These are phyloP conservation scores for Nematolebias whitei DNA, from an alignment of 2,113 vertebrate genomes.

Conservation along the genomic window DNA sequence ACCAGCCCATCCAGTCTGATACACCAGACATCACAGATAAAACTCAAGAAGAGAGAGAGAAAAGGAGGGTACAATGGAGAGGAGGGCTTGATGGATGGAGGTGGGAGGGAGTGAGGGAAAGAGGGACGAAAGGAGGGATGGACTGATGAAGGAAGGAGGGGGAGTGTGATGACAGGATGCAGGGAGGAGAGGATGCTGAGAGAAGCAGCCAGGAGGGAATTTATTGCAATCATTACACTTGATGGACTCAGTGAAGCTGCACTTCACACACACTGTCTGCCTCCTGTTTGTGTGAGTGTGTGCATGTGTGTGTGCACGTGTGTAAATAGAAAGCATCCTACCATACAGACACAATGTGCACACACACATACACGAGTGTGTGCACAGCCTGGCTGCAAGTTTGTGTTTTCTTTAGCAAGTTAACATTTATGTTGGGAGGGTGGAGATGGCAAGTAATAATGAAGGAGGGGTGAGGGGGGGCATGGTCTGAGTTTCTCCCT, in stretches of 20 bases:
- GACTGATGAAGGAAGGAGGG: constrained; percentile 39
- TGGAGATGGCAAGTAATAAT: background rate
- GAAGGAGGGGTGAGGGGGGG: background rate
- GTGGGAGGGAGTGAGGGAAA: constrained; percentile 4
- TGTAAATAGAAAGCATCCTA: constrained; percentile 12
- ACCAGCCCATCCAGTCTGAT: constrained; percentile 21
- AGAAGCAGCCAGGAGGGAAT: constrained; percentile 71
- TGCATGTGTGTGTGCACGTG: no score
- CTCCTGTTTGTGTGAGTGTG: constrained; percentile 53
- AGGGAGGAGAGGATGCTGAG: constrained; percentile 59
- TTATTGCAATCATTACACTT: constrained; percentile 77
- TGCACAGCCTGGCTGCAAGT: constrained; percentile 32
- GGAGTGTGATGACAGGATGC: constrained; percentile 45
- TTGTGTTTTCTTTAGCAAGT: constrained; percentile 44
- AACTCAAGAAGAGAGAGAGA: constrained; percentile 14
- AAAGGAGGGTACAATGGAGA: constrained; percentile 19
- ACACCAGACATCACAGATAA: constrained; percentile 41
- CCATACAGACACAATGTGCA: background rate
- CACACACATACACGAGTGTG: constrained; percentile 3
- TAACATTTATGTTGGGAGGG: constrained; percentile 43
- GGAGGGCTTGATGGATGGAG: constrained; percentile 43
- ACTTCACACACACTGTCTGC: constrained; percentile 68
- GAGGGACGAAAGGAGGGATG: constrained; percentile 11
- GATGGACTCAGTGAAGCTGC: constrained; percentile 75
- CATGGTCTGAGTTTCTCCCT: constrained; percentile 31